phyloP scores from a whole-genome alignment of 2,888 invertebrate species.

The Diaphora mendica region DNA sequence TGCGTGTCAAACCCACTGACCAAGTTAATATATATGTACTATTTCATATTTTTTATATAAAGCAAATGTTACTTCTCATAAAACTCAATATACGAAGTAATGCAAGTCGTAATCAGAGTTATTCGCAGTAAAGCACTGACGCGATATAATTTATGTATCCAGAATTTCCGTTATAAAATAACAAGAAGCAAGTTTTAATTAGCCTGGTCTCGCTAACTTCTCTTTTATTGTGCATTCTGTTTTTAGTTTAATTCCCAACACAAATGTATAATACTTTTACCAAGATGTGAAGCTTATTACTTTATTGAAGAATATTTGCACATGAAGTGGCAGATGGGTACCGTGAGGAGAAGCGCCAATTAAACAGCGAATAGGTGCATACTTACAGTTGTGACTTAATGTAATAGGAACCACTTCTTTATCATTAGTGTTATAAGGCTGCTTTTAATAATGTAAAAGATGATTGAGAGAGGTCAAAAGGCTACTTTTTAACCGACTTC shows the following conservation, averaged over 20 bases:
- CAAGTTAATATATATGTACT: neutral
- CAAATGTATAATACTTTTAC: constrained; percentile 12
- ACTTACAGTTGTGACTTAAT: neutral
- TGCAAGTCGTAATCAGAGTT: neutral
- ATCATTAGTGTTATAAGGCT: too few species aligned
- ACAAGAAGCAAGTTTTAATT: constrained; percentile 37
- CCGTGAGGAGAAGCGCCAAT: neutral
- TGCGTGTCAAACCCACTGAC: neutral
- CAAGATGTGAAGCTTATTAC: constrained; percentile 27
- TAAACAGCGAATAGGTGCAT: neutral
- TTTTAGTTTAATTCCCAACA: constrained; percentile 39
- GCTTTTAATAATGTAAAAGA: too few species aligned
- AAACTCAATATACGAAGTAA: neutral
- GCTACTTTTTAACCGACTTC: too few species aligned
- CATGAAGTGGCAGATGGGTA: neutral
- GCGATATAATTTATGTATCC: neutral
- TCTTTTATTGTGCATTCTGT: constrained; percentile 31
- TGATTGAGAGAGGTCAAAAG: neutral
- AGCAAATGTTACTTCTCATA: neutral
- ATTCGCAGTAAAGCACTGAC: neutral
- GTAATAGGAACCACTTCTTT: too few species aligned
- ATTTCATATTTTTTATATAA: neutral
- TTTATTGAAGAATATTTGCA: neutral
- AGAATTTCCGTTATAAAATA: constrained; percentile 31
- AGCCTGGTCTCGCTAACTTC: constrained; percentile 16